These are phyloP conservation scores for Erannis defoliaria DNA, from an alignment of 2,888 invertebrate species.

Conservation along the genomic window DNA sequence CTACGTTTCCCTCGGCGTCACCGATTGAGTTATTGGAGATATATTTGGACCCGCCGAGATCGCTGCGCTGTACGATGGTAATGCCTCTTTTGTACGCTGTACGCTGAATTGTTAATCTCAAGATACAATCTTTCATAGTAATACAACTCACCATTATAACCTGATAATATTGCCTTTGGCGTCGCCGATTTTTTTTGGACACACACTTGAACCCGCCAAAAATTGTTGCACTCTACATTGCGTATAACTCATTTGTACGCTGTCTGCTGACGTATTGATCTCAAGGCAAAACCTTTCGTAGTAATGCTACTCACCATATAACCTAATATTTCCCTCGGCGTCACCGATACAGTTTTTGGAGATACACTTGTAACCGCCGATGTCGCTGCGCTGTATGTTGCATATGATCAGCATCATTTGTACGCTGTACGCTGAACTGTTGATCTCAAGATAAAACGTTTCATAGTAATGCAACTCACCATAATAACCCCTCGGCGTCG, in stretches of 20 bases:
- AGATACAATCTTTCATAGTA: not conserved
- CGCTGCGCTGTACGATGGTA: constrained; percentile 90
- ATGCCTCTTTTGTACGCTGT: constrained; percentile 95
- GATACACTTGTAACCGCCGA: constrained; percentile 96
- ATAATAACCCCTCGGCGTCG: constrained; percentile 95
- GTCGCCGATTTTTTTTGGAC: constrained; percentile 96
- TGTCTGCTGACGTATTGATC: constrained; percentile 92
- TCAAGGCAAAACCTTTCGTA: constrained; percentile 82
- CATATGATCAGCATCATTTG: constrained; percentile 93
- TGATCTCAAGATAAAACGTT: too few species aligned
- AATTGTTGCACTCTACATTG: constrained; percentile 91
- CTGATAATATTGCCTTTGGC: too few species aligned
- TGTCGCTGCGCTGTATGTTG: constrained; percentile 91
- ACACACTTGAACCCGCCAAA: constrained; percentile 96
- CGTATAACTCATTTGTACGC: constrained; percentile 93
- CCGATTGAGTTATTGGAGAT: constrained; percentile 97
- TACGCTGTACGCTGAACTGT: constrained; percentile 93
- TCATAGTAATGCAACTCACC: constrained; percentile 86
- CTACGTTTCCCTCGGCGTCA: constrained; percentile 96
- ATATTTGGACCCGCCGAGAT: constrained; percentile 95
- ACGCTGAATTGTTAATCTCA: constrained; percentile 93
- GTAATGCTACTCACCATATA: constrained; percentile 90
- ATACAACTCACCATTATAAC: constrained; percentile 91
- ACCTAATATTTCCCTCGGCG: constrained; percentile 95
- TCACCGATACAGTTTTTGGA: constrained; percentile 97